These are phyloP conservation scores for Brenthis daphne DNA, from an alignment of 2,888 invertebrate species.

Conservation along the genomic window DNA sequence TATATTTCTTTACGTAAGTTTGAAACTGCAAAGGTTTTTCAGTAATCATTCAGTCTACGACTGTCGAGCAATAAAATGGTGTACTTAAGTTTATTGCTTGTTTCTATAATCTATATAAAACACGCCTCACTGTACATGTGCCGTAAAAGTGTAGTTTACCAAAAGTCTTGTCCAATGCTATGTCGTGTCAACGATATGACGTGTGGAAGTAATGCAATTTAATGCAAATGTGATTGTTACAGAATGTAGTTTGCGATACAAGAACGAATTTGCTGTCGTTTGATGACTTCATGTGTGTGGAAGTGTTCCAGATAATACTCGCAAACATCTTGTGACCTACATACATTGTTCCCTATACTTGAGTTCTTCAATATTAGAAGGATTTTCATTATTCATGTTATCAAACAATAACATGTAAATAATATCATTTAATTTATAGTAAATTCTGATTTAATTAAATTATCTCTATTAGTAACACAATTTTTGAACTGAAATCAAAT, in stretches of 20 bases:
- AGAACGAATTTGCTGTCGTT: background rate
- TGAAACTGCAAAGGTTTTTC: slow-evolving; percentile 9
- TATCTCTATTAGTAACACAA: too few relatives aligned
- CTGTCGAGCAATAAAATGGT: slow-evolving; percentile 19
- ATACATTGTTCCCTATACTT: background rate
- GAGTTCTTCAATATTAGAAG: background rate
- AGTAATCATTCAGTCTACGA: slow-evolving; percentile 11
- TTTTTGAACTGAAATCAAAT: too few relatives aligned
- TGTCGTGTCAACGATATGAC: slow-evolving; percentile 35
- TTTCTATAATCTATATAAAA: slow-evolving; percentile 22
- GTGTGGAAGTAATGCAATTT: slow-evolving; percentile 59
- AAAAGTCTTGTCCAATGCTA: background rate
- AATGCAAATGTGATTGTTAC: slow-evolving; percentile 68
- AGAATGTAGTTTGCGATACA: slow-evolving; percentile 45
- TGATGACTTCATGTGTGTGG: background rate
- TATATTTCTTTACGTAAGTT: slow-evolving; percentile 32
- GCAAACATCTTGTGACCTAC: background rate
- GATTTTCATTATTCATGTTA: background rate
- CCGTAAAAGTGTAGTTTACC: slow-evolving; percentile 2
- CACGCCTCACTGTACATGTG: slow-evolving; percentile 12
- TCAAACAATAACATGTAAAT: too few relatives aligned
- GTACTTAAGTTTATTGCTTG: slow-evolving; percentile 9
- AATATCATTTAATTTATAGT: too few relatives aligned
- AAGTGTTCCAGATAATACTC: background rate
- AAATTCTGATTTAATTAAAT: too few relatives aligned